Conservation (phyloP, 2,888 invertebrate genomes). For the Apotomis betuletana region DNA sequence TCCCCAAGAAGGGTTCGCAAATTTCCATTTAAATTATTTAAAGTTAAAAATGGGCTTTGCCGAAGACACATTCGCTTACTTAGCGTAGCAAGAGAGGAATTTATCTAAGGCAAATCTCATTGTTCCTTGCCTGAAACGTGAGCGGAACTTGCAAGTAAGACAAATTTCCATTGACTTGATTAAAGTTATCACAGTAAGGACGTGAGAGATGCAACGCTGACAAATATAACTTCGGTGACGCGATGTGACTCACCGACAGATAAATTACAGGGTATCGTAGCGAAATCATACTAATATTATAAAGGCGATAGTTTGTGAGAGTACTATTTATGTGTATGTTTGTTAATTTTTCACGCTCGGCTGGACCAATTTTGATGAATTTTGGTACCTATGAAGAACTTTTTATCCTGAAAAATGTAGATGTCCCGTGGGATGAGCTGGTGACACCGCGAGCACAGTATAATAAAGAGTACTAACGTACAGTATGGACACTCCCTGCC, state of each 20-base stretch:
- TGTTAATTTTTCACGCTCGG: no score
- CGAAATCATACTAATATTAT: no score
- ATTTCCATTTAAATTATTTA: conserved; percentile 28
- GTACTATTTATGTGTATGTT: no score
- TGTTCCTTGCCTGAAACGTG: conserved; percentile 71
- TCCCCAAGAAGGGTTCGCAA: conserved; percentile 12
- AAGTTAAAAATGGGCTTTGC: conserved; percentile 28
- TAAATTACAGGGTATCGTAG: not conserved
- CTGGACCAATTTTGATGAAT: no score
- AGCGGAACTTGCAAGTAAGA: conserved; percentile 73
- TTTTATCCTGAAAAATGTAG: not conserved
- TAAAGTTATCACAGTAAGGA: conserved; percentile 72
- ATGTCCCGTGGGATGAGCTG: no score
- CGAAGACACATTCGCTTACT: conserved; percentile 53
- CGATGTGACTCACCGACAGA: not conserved
- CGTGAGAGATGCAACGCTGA: conserved; percentile 64
- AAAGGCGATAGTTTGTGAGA: no score
- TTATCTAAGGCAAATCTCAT: conserved; percentile 76
- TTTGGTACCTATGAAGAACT: no score
- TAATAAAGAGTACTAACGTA: no score
- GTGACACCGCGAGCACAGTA: no score
- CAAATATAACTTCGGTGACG: conserved; percentile 42
- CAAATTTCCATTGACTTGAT: conserved; percentile 78
- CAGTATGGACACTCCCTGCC: no score
- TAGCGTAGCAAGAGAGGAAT: conserved; percentile 57